These are phyloP conservation scores for Vimba vimba DNA, from an alignment of 2,113 vertebrate species.

Conservation along the genomic window DNA sequence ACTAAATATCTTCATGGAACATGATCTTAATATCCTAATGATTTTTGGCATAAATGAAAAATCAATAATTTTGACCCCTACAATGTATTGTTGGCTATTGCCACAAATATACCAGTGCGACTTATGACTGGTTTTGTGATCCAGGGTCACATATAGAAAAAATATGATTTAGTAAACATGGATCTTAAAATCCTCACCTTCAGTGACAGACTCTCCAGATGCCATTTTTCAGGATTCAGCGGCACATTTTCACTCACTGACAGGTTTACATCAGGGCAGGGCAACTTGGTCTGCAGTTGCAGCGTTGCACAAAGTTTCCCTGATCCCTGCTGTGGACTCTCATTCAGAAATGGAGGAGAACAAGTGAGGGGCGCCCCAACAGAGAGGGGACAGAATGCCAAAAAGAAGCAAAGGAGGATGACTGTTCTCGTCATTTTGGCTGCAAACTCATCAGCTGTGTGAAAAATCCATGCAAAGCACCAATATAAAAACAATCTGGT, in stretches of 20 bases:
- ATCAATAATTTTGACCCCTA: no score
- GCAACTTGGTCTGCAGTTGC: background rate
- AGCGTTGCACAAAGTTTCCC: background rate
- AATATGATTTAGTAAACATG: background rate
- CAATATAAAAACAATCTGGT: no score
- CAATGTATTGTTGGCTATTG: no score
- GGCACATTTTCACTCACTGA: background rate
- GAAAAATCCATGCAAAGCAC: no score
- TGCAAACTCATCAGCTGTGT: no score
- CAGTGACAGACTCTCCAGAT: background rate
- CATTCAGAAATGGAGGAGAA: background rate
- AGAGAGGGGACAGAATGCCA: background rate
- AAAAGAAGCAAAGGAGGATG: background rate
- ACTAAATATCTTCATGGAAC: no score
- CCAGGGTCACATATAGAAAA: no score
- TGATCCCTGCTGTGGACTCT: background rate
- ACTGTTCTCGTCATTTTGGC: no score
- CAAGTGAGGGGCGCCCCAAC: background rate
- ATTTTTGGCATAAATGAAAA: no score
- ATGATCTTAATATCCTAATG: no score
- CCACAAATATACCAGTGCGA: no score
- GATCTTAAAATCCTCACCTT: background rate
- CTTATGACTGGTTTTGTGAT: no score
- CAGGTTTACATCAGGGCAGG: background rate
- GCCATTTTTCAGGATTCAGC: background rate